Conservation (phyloP, 2,113 vertebrate species). For the Romanogobio albipinnatus region DNA sequence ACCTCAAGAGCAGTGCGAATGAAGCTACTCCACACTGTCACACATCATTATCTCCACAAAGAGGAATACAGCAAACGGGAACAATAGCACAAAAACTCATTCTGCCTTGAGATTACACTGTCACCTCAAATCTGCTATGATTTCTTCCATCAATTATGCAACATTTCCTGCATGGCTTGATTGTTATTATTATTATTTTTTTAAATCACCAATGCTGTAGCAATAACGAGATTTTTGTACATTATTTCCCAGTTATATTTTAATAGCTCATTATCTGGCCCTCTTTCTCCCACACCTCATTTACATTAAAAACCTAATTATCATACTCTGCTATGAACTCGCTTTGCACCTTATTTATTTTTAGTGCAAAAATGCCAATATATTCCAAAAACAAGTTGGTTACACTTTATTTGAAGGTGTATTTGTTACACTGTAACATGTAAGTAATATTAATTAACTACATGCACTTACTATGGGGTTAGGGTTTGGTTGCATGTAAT, state of each 20-base stretch:
- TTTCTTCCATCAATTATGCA: constrained; percentile 44
- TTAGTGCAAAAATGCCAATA: neutral
- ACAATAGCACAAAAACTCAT: constrained; percentile 38
- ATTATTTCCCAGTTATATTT: neutral
- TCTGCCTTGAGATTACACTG: constrained; percentile 34
- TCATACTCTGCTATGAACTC: neutral
- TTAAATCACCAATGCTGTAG: neutral
- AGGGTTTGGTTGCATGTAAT: too few relatives aligned
- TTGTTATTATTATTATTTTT: neutral
- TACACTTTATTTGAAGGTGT: too few relatives aligned
- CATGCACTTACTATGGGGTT: too few relatives aligned
- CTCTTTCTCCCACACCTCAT: neutral
- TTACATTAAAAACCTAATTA: neutral
- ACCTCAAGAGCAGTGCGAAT: constrained; percentile 16
- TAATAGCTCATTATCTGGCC: neutral
- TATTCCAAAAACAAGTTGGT: neutral
- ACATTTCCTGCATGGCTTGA: neutral
- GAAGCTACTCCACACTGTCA: constrained; percentile 11
- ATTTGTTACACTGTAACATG: too few relatives aligned
- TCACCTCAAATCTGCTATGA: constrained; percentile 48
- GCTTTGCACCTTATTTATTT: neutral
- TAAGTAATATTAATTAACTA: too few relatives aligned
- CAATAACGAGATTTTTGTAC: neutral
- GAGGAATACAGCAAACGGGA: constrained; percentile 24
- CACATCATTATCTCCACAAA: constrained; percentile 46